Evolutionary conservation across 2,888 invertebrate species (phyloP), one percentile per base, ranked within the genome.

Genomic region (Chrysolina haemoptera): DNA sequence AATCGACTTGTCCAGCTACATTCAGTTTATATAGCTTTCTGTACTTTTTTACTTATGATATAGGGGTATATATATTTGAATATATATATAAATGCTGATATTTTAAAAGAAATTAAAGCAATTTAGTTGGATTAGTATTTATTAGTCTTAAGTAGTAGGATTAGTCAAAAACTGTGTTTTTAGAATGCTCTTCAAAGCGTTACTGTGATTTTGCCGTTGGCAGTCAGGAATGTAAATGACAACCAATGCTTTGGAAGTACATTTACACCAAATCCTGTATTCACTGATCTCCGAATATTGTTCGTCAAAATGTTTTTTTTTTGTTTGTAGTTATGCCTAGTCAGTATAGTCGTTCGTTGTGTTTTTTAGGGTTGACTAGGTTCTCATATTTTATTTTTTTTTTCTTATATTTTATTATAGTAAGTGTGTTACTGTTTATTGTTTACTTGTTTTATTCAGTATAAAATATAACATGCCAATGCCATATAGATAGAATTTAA

Each of bases 171-270:
- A 84, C 83, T 83, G 84, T 82, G 83, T 84, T 82, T 85, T 84
- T 86, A 85, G 86, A 85, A 84, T 84, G 88, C 88, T 87, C 88
- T 87, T 88, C 88, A 88, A 88, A 88, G 88, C 88, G 85, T 86
- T 85, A 85, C 88, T 88, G 88, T 88, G 88, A 88, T 88, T 86
- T 74, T 75, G 81, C 86, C 86, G 81, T 82, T 82, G 85, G 86
- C 85, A 84, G 80, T 84, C 84, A 84, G 83, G 85, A 82, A 83
- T 85, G 85, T 86, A 85, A 83, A 81, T 82, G 83, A 82, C 82
- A 84, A 83, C 84, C 83, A 84, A 62, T 68, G 53, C 43, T 71
- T 74, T 76, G 77, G 78, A 76, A 77, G 78, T 79, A 78, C 82
- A 79, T 81, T 82, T 82, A 81, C 83, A 82, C 78, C 73, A 83